Evolutionary conservation across 2,113 vertebrate genomes (phyloP), one percentile per base, ranked within the genome.

Genomic region (Sinocyclocheilus anshuiensis): DNA sequence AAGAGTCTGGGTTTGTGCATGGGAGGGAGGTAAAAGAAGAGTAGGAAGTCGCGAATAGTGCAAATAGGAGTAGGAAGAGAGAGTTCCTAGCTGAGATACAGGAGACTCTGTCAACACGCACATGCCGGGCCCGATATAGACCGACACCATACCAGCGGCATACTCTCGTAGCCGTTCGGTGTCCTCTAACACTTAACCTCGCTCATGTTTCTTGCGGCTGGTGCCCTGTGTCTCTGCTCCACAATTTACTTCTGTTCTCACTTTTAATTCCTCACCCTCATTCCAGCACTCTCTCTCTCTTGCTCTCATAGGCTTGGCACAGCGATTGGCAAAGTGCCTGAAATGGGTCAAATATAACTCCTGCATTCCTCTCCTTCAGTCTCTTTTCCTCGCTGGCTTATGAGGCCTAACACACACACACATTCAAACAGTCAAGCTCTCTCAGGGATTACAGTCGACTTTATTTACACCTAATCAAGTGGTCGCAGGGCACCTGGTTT

Each of bases 1-100:
- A 24, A 55, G 69, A 79, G 42, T 67, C 76, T 5, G 74, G 77
- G 86, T 74, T 18, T 45, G n/a, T 61, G 69, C 29, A 91, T 89
- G 87, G 57, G 61, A 61, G 55, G 61, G 22, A 6, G 83, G 45
- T 76, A 24, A 48, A 55, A 15, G 65, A 82, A n/a, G 89, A 86
- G 86, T 89, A 91, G 93, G 93, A 93, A 92, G 90, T 75, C 22
- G 78, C 12, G 83, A 84, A 9, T 18, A 83, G 89, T 93, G 93
- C 91, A 93, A 94, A 90, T 87, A 84, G 89, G 89, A 91, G 89
- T 53, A 93, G 94, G 93, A 94, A 94, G 92, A 93, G 91, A 88
- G 88, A 93, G 90, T 92, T 93, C 93, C 92, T 91, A 91, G 87
- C 72, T 90, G 92, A 92, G 89, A 92, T 89, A 89, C 84, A 53